Evolutionary conservation across 2,113 vertebrate species (phyloP).

Genomic region (Lathamus discolor): DNA sequence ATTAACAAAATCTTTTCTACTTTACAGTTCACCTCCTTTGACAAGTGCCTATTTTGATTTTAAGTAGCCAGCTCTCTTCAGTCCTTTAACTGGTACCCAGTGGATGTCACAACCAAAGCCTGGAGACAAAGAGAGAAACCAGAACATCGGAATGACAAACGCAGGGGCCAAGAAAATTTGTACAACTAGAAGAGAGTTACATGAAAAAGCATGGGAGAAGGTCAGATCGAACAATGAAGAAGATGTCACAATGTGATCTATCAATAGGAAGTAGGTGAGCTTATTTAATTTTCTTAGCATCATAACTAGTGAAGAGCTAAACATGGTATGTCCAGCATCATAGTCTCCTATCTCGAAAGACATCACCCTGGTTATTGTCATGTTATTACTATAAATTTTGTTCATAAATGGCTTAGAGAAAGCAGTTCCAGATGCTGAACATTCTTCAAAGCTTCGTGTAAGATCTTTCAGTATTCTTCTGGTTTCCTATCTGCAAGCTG

Average conservation of each 20-base stretch:
- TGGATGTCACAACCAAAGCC: background rate
- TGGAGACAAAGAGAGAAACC: background rate
- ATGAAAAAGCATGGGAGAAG: background rate
- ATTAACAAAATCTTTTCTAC: background rate
- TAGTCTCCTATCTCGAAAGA: background rate
- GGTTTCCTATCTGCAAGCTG: background rate
- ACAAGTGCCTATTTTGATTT: background rate
- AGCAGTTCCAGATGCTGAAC: background rate
- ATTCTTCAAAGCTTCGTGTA: background rate
- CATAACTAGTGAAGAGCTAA: background rate
- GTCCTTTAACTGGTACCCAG: background rate
- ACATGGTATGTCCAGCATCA: background rate
- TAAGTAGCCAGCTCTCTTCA: background rate
- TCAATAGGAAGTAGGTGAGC: background rate
- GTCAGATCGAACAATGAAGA: background rate
- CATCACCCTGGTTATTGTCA: background rate
- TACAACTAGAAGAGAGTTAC: background rate
- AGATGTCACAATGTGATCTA: background rate
- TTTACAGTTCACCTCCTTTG: background rate
- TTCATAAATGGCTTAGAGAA: background rate
- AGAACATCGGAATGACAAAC: background rate
- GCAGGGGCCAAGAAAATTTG: fast-evolving
- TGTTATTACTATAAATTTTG: background rate
- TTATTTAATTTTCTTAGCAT: background rate
- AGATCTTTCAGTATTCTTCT: background rate